Evolutionary conservation across 2,888 invertebrate species (phyloP).

Genomic region (Agonum fuliginosum): DNA sequence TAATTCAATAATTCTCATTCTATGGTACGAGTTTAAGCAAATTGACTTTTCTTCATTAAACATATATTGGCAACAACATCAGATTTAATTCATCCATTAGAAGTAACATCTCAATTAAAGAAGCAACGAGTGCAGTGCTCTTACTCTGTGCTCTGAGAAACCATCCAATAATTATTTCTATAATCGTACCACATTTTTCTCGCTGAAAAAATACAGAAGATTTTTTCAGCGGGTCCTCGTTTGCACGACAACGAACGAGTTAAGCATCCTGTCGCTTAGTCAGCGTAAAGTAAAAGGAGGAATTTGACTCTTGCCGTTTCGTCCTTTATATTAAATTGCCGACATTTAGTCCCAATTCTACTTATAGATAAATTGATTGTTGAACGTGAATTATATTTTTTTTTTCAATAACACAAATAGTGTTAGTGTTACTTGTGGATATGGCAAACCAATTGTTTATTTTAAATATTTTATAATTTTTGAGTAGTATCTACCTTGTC

Average conservation of each 20-base stretch:
- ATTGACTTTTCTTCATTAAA: no score
- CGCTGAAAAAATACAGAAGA: conserved; percentile 25
- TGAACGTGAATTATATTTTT: no score
- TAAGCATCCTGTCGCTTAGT: not conserved
- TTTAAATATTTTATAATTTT: no score
- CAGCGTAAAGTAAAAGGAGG: not conserved
- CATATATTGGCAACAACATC: not conserved
- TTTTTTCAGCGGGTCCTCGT: conserved; percentile 28
- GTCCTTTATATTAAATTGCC: not conserved
- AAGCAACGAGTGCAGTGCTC: conserved; percentile 14
- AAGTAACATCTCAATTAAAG: conserved; percentile 25
- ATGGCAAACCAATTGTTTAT: no score
- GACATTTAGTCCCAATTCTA: not conserved
- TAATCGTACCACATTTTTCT: conserved; percentile 48
- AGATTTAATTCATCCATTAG: not conserved
- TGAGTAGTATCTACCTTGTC: no score
- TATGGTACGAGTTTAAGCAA: no score
- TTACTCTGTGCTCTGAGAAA: conserved; percentile 10
- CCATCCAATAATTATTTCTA: conserved; percentile 42
- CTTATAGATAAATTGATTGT: not conserved
- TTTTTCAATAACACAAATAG: no score
- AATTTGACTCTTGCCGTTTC: not conserved
- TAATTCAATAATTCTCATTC: no score
- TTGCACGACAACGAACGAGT: conserved; percentile 18
- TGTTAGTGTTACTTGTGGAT: no score